phyloP scores from a whole-genome alignment of 2,888 invertebrate species.

The Scelioninae gen. 1 region DNA sequence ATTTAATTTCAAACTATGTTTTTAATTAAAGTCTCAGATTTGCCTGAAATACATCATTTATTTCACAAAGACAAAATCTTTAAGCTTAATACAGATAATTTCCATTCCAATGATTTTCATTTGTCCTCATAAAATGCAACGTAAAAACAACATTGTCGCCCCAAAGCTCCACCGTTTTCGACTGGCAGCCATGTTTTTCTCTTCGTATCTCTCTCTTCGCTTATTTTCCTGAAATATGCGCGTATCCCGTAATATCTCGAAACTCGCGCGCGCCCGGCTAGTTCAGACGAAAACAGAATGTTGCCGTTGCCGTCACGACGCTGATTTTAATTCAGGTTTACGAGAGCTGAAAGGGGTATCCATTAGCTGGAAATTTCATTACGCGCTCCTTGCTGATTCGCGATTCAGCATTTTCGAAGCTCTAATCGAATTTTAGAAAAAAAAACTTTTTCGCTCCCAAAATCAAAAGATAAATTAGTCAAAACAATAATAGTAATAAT shows the following conservation, averaged over 20 bases:
- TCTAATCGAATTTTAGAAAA: slow-evolving; percentile 59
- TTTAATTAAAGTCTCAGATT: too few relatives aligned
- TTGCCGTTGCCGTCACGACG: slow-evolving; percentile 69
- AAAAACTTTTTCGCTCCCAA: too few relatives aligned
- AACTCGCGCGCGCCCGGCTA: slow-evolving; percentile 51
- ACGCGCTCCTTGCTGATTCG: slow-evolving; percentile 67
- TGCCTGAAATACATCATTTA: too few relatives aligned
- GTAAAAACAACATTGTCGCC: too few relatives aligned
- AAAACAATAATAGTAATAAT: too few relatives aligned
- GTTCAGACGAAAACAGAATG: slow-evolving; percentile 66
- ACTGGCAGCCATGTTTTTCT: slow-evolving; percentile 8
- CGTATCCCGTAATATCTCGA: slow-evolving; percentile 67
- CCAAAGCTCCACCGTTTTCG: not conserved
- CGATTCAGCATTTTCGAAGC: slow-evolving; percentile 67
- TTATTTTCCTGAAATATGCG: slow-evolving; percentile 68
- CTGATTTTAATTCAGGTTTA: slow-evolving; percentile 77
- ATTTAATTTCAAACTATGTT: too few relatives aligned
- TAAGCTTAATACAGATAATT: too few relatives aligned
- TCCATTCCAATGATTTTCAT: too few relatives aligned
- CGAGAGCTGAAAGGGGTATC: slow-evolving; percentile 75
- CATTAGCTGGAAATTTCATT: slow-evolving; percentile 76
- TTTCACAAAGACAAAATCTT: too few relatives aligned
- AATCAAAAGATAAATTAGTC: too few relatives aligned
- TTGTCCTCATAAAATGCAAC: too few relatives aligned
- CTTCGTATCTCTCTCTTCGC: slow-evolving; percentile 8